Percentiles rank a stretch among this genome's conserved stretches.
Evolutionary conservation across 2,113 vertebrate genomes (phyloP).

Genomic region (Asarcornis scutulata): DNA sequence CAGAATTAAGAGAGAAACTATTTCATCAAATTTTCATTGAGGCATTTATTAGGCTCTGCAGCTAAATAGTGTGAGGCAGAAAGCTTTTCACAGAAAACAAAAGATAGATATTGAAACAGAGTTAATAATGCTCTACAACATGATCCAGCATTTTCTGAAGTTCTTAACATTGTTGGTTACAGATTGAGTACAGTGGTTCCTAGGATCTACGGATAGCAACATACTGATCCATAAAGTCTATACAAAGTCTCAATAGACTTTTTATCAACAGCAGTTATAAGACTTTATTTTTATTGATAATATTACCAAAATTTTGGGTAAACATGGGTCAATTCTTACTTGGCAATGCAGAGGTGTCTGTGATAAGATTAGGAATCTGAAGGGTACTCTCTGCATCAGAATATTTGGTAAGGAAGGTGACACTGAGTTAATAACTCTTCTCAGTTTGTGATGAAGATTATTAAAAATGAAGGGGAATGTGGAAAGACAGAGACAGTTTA

Average conservation of each 20-base stretch:
- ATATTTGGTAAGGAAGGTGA: neutral
- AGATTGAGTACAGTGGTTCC: neutral
- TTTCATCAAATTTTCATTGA: neutral
- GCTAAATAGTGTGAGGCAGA: neutral
- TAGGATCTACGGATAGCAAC: neutral
- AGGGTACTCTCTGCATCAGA: neutral
- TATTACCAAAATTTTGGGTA: neutral
- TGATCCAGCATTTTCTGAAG: neutral
- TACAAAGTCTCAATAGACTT: neutral
- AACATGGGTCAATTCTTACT: neutral
- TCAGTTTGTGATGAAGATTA: neutral
- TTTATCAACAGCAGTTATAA: neutral
- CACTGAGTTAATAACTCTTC: conserved; percentile 6
- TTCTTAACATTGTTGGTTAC: neutral
- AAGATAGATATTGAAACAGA: neutral
- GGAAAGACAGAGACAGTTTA: conserved; percentile 28
- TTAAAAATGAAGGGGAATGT: conserved; percentile 8
- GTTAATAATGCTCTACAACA: neutral
- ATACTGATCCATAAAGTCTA: neutral
- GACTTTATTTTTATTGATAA: neutral
- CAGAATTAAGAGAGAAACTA: neutral
- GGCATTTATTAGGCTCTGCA: neutral
- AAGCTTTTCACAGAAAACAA: neutral
- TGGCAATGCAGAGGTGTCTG: neutral
- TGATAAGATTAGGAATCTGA: neutral